Evolutionary conservation across 2,797 vertebrate species (phyloP).

Genomic region (Chrysocyon brachyurus): DNA sequence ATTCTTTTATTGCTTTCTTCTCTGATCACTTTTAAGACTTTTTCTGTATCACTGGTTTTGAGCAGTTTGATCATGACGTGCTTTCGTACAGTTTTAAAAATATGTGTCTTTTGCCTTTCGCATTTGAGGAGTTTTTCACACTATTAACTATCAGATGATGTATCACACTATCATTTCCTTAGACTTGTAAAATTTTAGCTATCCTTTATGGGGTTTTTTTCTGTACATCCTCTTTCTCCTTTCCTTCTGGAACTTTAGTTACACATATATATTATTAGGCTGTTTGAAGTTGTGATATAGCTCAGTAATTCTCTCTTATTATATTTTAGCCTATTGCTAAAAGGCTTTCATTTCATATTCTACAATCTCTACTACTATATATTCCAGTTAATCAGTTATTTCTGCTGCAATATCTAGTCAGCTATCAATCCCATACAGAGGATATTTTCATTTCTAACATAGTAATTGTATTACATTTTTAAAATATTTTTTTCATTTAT

Average conservation of each 20-base stretch:
- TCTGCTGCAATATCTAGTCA: constrained; percentile 20
- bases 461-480: background rate
- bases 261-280: background rate
- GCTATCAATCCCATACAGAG: background rate
- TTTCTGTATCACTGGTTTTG: background rate
- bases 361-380: background rate
- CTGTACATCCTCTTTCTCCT: background rate
- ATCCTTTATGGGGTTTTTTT: background rate
- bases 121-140: background rate
- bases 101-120: background rate
- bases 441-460: constrained; percentile 41
- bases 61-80: background rate
- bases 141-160: background rate
- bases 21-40: background rate
- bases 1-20: background rate
- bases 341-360: background rate
- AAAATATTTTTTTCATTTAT: too few species aligned
- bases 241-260: background rate
- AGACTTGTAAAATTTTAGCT: constrained; percentile 7
- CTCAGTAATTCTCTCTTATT: background rate
- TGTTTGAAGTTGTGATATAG: background rate
- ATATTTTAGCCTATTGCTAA: background rate
- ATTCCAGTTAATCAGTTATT: background rate
- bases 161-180: background rate
- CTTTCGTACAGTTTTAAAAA: background rate